Evolutionary conservation across 92 coral and sea anemone genomes (phyloP), one percentile per base, ranked within the genome.

Genomic region (Zoanthus solanderi): DNA sequence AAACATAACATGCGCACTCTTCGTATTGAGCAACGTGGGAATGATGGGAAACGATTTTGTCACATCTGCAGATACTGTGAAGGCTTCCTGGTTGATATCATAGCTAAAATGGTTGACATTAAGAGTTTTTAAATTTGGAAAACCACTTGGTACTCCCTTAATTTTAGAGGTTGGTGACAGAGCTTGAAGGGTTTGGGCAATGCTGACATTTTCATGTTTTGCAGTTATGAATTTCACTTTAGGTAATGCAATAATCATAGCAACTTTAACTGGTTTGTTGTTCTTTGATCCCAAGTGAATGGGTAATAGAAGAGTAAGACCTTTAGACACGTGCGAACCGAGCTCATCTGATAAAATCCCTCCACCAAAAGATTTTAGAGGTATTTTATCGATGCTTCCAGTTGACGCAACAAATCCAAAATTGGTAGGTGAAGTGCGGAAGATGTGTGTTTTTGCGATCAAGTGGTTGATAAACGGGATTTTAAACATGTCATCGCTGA

Each of bases 381-480:
- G 98, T 16, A 97, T 93, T 52, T 95, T 94, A 48, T 97, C 98
- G 1, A 97, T 95, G 48, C 93, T 95, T 53, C 92, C 98, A 32
- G 99, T 95, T 1, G 99, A 97, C 16, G 99, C 99, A 52, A 94
- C 99, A 60, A 97, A 97, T 60, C 99, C 99, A 58, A 97, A 97
- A 78, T 94, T 88, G 13, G 96, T 94, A 66, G 91, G 84, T 18
- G 93, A 67, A 71, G 94, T 88, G 83, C 96, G 96, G 57, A 97
- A 94, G 13, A 95, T 85, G 32, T 95, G 89, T 6, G 96, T 97
- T 80, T 95, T 86, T 1, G 90, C 94, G n/a, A 97, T 89, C 57
- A 97, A 90, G 47, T 97, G 93, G 78, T 94, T 95, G 28, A 97
- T 93, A 60, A 95, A 97, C 0, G 99, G 99, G 54, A 97, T 90